phyloP scores from a whole-genome alignment of 2,113 vertebrate species.

The Microcebus lehilahytsara region DNA sequence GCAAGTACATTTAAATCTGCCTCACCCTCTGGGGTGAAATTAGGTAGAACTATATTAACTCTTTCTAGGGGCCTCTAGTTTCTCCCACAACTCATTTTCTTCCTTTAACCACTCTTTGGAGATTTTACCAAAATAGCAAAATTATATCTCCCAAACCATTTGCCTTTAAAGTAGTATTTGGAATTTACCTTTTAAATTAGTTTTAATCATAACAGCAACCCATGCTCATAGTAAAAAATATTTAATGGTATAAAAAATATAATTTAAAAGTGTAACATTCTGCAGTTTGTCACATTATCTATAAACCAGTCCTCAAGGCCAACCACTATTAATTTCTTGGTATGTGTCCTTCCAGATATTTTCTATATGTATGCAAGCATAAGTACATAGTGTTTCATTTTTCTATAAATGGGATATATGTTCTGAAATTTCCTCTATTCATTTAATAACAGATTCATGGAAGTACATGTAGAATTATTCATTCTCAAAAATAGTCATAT shows the following conservation, averaged over 20 bases:
- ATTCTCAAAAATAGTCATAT: neutral
- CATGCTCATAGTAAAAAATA: neutral
- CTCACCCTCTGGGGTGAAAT: neutral
- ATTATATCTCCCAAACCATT: neutral
- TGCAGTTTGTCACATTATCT: slow-evolving; percentile 5
- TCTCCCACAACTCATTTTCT: neutral
- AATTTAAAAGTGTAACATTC: neutral
- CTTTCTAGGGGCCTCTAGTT: neutral
- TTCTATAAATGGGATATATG: neutral
- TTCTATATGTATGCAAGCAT: neutral
- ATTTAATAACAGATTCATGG: neutral
- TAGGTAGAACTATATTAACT: neutral
- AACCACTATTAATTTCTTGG: neutral
- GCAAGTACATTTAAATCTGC: slow-evolving; percentile 4
- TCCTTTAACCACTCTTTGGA: slow-evolving; percentile 1
- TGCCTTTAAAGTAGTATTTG: slow-evolving; percentile 26
- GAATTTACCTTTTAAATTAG: slow-evolving; percentile 1
- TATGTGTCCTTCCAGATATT: neutral
- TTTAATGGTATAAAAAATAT: neutral
- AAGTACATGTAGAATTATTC: neutral
- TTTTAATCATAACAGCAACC: neutral
- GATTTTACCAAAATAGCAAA: slow-evolving; percentile 23
- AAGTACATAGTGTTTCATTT: neutral
- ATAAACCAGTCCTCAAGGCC: slow-evolving; percentile 2
- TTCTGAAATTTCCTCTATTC: neutral